Conservation (phyloP, 1,140 invertebrate species). For the Aradophagus sp. region DNA sequence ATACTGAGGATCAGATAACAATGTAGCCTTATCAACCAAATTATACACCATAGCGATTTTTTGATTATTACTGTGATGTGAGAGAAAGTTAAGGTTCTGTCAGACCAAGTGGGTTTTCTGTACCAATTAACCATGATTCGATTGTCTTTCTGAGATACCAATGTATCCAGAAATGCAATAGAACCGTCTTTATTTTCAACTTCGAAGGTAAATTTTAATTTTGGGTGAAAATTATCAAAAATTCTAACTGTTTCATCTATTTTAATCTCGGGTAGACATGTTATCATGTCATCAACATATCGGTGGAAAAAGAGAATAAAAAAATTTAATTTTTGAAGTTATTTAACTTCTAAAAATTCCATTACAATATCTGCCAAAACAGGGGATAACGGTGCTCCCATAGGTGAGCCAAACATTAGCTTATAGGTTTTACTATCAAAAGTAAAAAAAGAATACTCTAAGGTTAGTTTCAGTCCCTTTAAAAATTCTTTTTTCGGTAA, state of each 20-base stretch:
- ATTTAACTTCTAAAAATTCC: neutral
- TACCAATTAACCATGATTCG: no score
- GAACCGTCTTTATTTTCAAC: neutral
- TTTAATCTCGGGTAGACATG: neutral
- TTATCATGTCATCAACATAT: conserved; percentile 1
- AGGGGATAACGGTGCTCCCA: conserved; percentile 2
- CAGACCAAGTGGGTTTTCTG: no score
- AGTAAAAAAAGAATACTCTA: neutral
- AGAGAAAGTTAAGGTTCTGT: no score
- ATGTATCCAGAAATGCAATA: no score
- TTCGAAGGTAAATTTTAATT: neutral
- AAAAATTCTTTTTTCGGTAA: neutral
- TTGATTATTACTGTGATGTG: no score
- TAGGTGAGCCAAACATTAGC: neutral
- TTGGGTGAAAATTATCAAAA: neutral
- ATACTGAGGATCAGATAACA: no score
- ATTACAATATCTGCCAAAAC: neutral
- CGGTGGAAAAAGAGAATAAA: neutral
- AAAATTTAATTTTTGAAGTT: neutral
- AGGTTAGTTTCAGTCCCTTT: neutral
- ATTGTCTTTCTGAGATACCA: no score
- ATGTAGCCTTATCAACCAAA: no score
- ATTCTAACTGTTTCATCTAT: neutral
- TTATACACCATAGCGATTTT: no score
- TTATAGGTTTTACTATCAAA: conserved; percentile 2